phyloP scores from a whole-genome alignment of 2,888 invertebrate genomes.

The Lapara coniferarum region DNA sequence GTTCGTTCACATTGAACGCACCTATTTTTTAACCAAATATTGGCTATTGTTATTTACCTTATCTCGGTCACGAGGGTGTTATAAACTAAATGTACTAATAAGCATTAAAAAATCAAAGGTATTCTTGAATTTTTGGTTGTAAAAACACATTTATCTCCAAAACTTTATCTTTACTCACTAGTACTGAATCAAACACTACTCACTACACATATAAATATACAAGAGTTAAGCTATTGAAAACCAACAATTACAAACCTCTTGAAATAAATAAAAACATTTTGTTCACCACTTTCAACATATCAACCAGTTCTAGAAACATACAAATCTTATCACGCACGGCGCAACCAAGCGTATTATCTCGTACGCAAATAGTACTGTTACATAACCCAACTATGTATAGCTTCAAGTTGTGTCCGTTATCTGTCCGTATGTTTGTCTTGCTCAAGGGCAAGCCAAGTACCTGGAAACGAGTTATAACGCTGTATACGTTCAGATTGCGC shows the following conservation, averaged over 20 bases:
- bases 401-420: slow-evolving; percentile 3
- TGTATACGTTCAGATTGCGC: slow-evolving; percentile 3
- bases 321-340: slow-evolving; percentile 7
- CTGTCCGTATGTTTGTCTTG: slow-evolving; percentile 21
- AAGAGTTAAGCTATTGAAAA: no score
- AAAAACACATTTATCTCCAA: no score
- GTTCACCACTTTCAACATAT: not conserved
- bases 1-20: no score
- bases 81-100: no score
- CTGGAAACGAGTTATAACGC: slow-evolving; percentile 6
- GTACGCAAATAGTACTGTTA: slow-evolving; percentile 21
- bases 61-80: no score
- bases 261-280: not conserved
- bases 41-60: no score
- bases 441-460: slow-evolving; percentile 15
- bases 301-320: not conserved
- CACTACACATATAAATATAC: no score
- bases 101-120: no score
- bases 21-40: no score
- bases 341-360: slow-evolving; percentile 9
- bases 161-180: no score
- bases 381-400: slow-evolving; percentile 15
- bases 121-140: no score
- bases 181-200: no score
- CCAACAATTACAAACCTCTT: not conserved